A percentile compares a stretch with the other conserved stretches of the same genome.
Evolutionary conservation across 2,797 vertebrate species (phyloP).

Genomic region (Lithobates sylvaticus): DNA sequence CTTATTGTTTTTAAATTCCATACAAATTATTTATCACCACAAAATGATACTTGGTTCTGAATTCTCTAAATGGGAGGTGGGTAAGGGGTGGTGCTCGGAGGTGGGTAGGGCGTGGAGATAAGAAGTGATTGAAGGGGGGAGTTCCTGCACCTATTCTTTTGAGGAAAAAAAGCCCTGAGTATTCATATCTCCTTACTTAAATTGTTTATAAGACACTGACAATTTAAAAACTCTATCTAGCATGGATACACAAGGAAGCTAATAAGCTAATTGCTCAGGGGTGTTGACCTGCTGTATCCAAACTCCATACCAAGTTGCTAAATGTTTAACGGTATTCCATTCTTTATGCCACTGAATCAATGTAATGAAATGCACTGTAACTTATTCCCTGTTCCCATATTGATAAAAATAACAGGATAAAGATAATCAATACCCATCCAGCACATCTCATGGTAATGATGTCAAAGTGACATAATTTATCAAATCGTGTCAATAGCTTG

Average conservation of each 20-base stretch:
- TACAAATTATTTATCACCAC: no score
- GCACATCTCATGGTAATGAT: slow-evolving; percentile 18
- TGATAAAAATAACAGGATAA: not conserved
- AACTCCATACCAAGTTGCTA: not conserved
- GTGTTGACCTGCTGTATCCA: not conserved
- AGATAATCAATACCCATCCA: slow-evolving; percentile 15
- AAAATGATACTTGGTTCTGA: no score
- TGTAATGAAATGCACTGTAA: slow-evolving; percentile 25
- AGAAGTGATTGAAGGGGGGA: no score
- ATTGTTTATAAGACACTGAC: no score
- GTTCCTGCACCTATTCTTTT: no score
- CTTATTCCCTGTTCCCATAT: not conserved
- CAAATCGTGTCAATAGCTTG: slow-evolving; percentile 17
- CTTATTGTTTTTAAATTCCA: no score
- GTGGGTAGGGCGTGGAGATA: no score
- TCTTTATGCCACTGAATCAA: slow-evolving; percentile 4
- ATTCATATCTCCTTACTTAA: no score
- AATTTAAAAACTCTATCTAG: not conserved
- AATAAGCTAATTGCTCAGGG: slow-evolving; percentile 4
- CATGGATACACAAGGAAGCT: not conserved
- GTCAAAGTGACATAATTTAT: slow-evolving; percentile 37
- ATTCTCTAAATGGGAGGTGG: no score
- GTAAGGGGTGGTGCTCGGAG: no score
- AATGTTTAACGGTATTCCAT: not conserved
- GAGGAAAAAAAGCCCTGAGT: no score